Percentiles rank a stretch among this genome's conserved stretches.
phyloP scores from a whole-genome alignment of 1,140 invertebrate genomes.

The Trichonephila inaurata region DNA sequence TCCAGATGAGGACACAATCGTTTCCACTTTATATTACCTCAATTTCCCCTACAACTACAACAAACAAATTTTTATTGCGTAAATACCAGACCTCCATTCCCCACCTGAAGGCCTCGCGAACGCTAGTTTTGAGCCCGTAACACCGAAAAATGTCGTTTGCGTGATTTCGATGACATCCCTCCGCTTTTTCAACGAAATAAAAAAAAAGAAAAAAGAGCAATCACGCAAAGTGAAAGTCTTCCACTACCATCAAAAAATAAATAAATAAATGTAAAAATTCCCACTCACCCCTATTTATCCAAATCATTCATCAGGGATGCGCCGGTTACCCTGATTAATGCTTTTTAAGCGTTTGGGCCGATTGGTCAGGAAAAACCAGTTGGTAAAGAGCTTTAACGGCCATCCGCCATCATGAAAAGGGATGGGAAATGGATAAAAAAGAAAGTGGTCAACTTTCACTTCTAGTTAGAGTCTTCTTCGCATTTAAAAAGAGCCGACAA shows the following conservation, averaged over 20 bases:
- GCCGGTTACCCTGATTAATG: slow-evolving; percentile 4
- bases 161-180: neutral
- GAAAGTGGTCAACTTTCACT: slow-evolving; percentile 37
- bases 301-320: neutral
- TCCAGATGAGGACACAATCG: neutral
- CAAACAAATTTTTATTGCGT: neutral
- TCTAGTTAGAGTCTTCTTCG: neutral
- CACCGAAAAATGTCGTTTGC: neutral
- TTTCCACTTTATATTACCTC: slow-evolving; percentile 12
- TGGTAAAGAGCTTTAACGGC: neutral
- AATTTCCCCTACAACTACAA: neutral
- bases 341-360: slow-evolving; percentile 7
- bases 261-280: neutral
- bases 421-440: slow-evolving; percentile 23
- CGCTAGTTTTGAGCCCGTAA: neutral
- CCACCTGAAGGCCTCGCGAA: slow-evolving; percentile 3
- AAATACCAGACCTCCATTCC: slow-evolving; percentile 2
- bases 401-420: neutral
- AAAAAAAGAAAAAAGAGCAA: neutral
- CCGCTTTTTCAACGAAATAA: neutral
- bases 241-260: neutral
- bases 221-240: slow-evolving; percentile 25
- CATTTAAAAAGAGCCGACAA: slow-evolving; percentile 17
- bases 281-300: neutral
- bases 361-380: slow-evolving; percentile 5